phyloP scores from a whole-genome alignment of 2,888 invertebrate species.

The Plutella xylostella region DNA sequence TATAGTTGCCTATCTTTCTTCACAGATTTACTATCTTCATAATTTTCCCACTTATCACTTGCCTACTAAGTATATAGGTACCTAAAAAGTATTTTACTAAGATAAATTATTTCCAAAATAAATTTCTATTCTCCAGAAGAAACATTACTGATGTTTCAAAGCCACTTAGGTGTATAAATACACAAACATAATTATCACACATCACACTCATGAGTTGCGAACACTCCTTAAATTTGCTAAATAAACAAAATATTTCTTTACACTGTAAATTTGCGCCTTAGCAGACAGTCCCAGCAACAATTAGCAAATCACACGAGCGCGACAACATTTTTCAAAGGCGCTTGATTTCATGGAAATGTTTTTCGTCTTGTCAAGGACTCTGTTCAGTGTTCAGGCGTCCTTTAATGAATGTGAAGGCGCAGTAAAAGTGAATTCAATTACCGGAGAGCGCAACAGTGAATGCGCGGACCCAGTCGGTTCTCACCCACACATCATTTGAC shows the following conservation, averaged over 20 bases:
- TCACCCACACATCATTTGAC: slow-evolving; percentile 20
- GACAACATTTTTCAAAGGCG: slow-evolving; percentile 23
- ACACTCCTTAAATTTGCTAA: slow-evolving; percentile 9
- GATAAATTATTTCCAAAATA: no score
- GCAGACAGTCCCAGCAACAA: slow-evolving; percentile 25
- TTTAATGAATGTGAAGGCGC: slow-evolving; percentile 3
- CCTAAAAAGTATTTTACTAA: no score
- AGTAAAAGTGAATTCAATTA: slow-evolving; percentile 6
- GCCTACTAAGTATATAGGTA: no score
- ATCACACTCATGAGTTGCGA: not conserved
- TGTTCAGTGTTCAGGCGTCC: not conserved
- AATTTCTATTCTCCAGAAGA: no score
- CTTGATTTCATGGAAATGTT: slow-evolving; percentile 17
- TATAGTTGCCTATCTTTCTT: no score
- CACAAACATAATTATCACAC: no score
- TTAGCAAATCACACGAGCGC: slow-evolving; percentile 19
- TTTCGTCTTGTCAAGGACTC: not conserved
- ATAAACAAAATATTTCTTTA: no score
- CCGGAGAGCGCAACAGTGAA: slow-evolving; percentile 20
- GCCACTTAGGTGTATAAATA: no score
- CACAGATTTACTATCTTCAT: no score
- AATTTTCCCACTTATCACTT: no score
- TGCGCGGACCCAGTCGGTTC: slow-evolving; percentile 22
- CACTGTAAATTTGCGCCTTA: no score
- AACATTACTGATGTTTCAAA: no score